Evolutionary conservation across 2,113 vertebrate species (phyloP), one percentile per base, ranked within the genome.

Genomic region (Peucedramus taeniatus): DNA sequence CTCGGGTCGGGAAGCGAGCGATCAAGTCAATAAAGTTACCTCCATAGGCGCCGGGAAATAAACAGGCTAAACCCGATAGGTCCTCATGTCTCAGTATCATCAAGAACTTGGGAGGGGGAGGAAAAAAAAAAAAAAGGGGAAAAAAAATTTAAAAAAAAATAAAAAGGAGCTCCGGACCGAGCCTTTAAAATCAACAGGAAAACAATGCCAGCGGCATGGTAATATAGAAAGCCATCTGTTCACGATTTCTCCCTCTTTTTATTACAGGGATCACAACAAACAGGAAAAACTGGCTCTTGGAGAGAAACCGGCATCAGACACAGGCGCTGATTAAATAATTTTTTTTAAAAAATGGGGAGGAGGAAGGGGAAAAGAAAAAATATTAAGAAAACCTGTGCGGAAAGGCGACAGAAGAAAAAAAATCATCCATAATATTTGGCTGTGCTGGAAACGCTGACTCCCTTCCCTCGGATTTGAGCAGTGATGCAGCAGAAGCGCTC

Each of bases 1-100:
- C 49, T 79, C 57, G 95, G 87, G 11, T 89, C 71, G 92, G 83
- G 76, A 71, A 74, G 77, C 77, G 72, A 78, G 82, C 93, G 77
- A 85, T 80, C 87, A 91, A 96, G 96, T 94, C 96, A 70, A 86
- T 88, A 96, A 96, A 94, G 96, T 97, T 96, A 94, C 69, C 95
- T 91, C 90, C 91, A 94, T 95, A 94, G 93, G 92, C 96, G 93
- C 92, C 68, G 56, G 18, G 90, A 42, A 79, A 88, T n/a, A 64
- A 86, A 59, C 59, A 57, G 90, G 42, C 93, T 91, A 90, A 76
- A 74, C 89, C 27, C 91, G 49, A 93, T 89, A 94, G 82, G 85
- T 95, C 93, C 96, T 93, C 93, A 80, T 93, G 70, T 90, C 93
- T 93, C 89, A 90, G 93, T 78, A 90, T 9, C 94, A 95, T 96